Percentiles rank a stretch among this genome's conserved stretches.
These are phyloP conservation scores for Acestrorhynchus altus DNA, from an alignment of 2,797 vertebrate genomes.

Conservation along the genomic window DNA sequence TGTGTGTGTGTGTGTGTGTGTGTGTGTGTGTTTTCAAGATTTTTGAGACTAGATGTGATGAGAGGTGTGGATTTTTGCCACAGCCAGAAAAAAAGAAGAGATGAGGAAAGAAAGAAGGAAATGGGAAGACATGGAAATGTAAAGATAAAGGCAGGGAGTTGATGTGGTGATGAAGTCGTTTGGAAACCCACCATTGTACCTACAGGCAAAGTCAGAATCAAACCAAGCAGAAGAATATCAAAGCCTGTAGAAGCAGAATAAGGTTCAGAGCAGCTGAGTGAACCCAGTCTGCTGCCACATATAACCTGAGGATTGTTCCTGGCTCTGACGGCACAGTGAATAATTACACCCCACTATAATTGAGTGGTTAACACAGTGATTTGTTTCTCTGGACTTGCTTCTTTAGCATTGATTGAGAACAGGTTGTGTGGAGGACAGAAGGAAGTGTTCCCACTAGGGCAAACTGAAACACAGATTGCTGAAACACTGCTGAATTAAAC, in stretches of 20 bases:
- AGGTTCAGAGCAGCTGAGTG: background rate
- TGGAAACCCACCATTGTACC: slow-evolving; percentile 15
- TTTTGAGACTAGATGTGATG: background rate
- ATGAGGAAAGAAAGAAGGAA: background rate
- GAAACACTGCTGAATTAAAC: background rate
- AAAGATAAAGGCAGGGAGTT: background rate
- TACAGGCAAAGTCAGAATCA: slow-evolving; percentile 16
- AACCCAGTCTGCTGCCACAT: slow-evolving; percentile 19
- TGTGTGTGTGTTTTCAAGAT: too few species aligned
- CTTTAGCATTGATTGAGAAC: background rate
- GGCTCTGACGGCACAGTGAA: background rate
- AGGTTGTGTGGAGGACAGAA: background rate
- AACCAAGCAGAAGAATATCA: slow-evolving; percentile 25
- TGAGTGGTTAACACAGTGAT: slow-evolving; percentile 16
- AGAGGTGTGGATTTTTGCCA: background rate
- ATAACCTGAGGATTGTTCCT: slow-evolving; percentile 11
- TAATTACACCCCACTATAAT: slow-evolving; percentile 18
- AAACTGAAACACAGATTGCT: background rate
- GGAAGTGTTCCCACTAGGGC: background rate
- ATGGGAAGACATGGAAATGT: background rate
- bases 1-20: too few species aligned
- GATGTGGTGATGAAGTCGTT: background rate
- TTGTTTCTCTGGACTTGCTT: background rate
- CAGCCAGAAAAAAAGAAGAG: background rate
- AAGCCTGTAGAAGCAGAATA: slow-evolving; percentile 23